Percentiles rank a stretch among this genome's conserved stretches.
These are phyloP conservation scores for Dipodomys merriami DNA, from an alignment of 2,113 vertebrate species.

Conservation along the genomic window DNA sequence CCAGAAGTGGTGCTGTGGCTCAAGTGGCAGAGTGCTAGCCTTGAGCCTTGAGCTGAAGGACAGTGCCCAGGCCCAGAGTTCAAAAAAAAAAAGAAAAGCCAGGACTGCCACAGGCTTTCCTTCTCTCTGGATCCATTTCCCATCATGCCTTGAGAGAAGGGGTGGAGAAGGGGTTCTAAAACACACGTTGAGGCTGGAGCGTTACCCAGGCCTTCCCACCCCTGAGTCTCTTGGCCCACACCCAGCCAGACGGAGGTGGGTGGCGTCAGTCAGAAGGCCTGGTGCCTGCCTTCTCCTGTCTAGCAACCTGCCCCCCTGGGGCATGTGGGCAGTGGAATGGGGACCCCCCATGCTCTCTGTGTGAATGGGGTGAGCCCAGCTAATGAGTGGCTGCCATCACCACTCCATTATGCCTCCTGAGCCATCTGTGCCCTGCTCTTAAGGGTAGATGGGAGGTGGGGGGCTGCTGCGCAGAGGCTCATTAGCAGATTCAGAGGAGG, in stretches of 20 bases:
- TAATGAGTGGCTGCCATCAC: slow-evolving; percentile 37
- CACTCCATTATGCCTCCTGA: background rate
- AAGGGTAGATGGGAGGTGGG: slow-evolving; percentile 43
- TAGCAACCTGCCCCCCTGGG: slow-evolving; percentile 8
- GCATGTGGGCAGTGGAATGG: background rate
- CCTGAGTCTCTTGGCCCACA: background rate
- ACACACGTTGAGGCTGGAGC: background rate
- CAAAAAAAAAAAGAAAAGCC: background rate
- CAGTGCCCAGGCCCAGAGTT: too few species aligned
- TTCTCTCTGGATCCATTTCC: background rate
- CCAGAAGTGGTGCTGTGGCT: too few species aligned
- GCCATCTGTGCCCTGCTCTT: slow-evolving; percentile 70
- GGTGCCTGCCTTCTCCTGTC: background rate
- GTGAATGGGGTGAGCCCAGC: background rate
- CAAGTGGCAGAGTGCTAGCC: too few species aligned
- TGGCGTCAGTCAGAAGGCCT: background rate
- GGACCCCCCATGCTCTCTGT: background rate
- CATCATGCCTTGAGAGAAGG: background rate
- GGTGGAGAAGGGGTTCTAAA: background rate
- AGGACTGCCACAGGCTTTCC: fast-evolving
- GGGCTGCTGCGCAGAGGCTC: background rate
- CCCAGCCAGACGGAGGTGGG: background rate
- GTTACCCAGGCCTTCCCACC: fast-evolving
- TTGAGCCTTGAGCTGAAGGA: too few species aligned
- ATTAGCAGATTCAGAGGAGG: background rate